Base-by-base conservation (phyloP, 2,797 vertebrate species). In the Lagocephalus sceleratus region DNA sequence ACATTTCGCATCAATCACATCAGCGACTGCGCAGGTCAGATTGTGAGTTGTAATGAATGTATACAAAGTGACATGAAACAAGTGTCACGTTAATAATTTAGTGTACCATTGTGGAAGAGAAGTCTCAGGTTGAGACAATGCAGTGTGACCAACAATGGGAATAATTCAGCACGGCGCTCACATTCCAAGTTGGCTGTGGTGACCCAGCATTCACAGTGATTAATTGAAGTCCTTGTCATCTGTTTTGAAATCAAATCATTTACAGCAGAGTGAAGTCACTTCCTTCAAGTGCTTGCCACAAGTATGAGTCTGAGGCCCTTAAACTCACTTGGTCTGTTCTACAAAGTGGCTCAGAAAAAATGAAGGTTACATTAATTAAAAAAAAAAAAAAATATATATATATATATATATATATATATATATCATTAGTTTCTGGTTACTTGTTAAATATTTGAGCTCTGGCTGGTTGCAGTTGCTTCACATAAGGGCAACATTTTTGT, bases 51-150 rank as follows among this genome's bases (percentile, higher is more conserved):
- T 68, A 67, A 72, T 57, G 64, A 78, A 79, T 62, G 63, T 63
- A 56, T 50, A 62, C 5, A 2, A 59, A 63, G 58, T 51, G 57
- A 60, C 65, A 76, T 60, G 63, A 74, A 73, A 61, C 43, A 53
- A 76, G 57, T 54, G 55, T 57, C 20, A 38, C 67, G 74, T 82
- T 55, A 71, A 82, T 75, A 76, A 79, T 78, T 71, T 57, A 75
- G 19, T 16, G 8, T 26, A 38, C 17, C 43, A 32, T 47, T 69
- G 64, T 57, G 54, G 47, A 42, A 42, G 39, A 20, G 19, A 40
- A 19, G 23, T 29, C 46, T 54, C 39, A 43, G 55, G 55, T 64
- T 44, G 54, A 73, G 54, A 65, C 66, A 58, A 10, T 11, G 35
- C 61, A 57, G 68, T 51, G 45, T 48, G 74, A 63, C 66, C 57